Conservation (phyloP, 2,113 vertebrate species). For the Atractosteus spatula region DNA sequence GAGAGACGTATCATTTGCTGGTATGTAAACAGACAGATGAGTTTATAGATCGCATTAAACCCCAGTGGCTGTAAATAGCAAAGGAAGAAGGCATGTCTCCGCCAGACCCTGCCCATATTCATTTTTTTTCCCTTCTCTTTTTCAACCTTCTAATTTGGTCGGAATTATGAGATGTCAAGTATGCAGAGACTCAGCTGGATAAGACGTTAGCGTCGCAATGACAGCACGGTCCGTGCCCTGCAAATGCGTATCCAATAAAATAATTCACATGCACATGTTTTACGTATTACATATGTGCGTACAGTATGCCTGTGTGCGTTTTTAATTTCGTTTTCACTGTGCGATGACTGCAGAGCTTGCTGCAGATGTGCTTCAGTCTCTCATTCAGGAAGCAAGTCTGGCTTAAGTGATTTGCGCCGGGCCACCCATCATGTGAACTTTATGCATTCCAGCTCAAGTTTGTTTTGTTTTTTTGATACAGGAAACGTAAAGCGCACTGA, state of each 20-base stretch:
- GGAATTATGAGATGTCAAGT: slow-evolving; percentile 10
- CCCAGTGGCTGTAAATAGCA: slow-evolving; percentile 64
- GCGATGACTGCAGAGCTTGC: not conserved
- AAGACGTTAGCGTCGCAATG: too few relatives aligned
- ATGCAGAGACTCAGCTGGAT: slow-evolving; percentile 6
- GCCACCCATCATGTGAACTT: slow-evolving; percentile 28
- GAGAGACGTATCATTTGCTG: slow-evolving; percentile 74
- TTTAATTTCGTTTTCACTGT: slow-evolving; percentile 3
- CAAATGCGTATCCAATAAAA: too few relatives aligned
- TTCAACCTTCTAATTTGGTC: slow-evolving; percentile 16
- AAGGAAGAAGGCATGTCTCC: slow-evolving; percentile 50
- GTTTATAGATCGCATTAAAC: slow-evolving; percentile 80
- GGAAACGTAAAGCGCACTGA: too few relatives aligned
- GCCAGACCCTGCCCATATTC: slow-evolving; percentile 39
- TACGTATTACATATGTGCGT: too few relatives aligned
- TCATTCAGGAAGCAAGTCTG: not conserved
- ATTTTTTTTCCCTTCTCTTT: slow-evolving; percentile 32
- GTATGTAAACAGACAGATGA: slow-evolving; percentile 85
- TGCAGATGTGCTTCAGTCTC: not conserved
- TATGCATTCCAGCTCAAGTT: not conserved
- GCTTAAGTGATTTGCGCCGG: slow-evolving; percentile 11
- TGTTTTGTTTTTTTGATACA: not conserved
- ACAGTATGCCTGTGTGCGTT: not conserved
- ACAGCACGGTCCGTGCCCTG: too few relatives aligned
- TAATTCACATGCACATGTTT: too few relatives aligned